Percentiles rank a stretch among this genome's conserved stretches.
Conservation (phyloP, 2,113 vertebrate genomes). For the Galeopterus variegatus region DNA sequence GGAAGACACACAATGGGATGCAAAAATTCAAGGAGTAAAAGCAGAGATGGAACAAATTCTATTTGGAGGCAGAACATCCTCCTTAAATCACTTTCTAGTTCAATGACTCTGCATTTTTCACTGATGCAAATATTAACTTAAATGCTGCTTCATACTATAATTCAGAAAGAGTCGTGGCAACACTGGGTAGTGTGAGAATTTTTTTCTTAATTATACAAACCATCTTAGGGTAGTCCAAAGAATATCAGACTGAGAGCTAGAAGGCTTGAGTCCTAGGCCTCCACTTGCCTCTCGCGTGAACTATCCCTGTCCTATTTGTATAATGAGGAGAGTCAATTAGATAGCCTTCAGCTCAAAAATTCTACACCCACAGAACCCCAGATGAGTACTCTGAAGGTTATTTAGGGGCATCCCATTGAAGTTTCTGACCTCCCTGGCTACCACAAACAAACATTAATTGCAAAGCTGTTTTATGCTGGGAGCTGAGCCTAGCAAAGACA, state of each 20-base stretch:
- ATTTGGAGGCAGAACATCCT: not conserved
- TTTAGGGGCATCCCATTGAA: not conserved
- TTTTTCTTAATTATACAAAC: not conserved
- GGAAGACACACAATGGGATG: not conserved
- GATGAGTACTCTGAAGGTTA: not conserved
- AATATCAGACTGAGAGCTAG: not conserved
- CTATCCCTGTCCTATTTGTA: not conserved
- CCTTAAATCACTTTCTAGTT: constrained; percentile 28
- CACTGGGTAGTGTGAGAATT: not conserved
- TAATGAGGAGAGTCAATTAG: not conserved
- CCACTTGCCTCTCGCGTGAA: not conserved
- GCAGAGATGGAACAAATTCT: constrained; percentile 19
- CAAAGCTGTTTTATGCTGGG: not conserved
- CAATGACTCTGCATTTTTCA: constrained; percentile 26
- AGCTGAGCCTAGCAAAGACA: not conserved
- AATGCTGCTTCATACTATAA: not conserved
- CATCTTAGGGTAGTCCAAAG: not conserved
- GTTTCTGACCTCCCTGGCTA: not conserved
- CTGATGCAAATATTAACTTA: not conserved
- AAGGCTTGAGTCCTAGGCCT: not conserved
- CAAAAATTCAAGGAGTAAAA: not conserved
- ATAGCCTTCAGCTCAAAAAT: not conserved
- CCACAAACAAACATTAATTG: not conserved
- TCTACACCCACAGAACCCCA: not conserved
- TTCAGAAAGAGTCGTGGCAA: not conserved